Base-by-base conservation (phyloP, 2,888 invertebrate species). In the Rotaria macrura region DNA sequence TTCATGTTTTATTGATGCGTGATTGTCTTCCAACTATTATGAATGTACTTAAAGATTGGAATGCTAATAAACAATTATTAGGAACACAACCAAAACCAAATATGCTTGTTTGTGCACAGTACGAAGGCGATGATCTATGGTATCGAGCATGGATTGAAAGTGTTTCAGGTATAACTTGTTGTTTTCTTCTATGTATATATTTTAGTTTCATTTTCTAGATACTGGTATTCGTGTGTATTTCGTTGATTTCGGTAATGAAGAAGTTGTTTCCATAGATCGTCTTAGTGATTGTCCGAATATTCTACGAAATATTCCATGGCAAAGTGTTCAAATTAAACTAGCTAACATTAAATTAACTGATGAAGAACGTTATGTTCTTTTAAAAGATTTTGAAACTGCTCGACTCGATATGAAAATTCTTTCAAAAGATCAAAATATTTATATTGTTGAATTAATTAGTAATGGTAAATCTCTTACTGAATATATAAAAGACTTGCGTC, bases 171-270 rank as follows among this genome's bases (percentile, higher is more conserved):
- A 79, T n/a, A 20, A 20, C 38, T 20, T 4, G 29, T 65, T 65
- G 65, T 65, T 34, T 65, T 34, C 2, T 29, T 7, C 6, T 29
- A 52, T 52, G 0, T 52, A 10, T n/a, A 10, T 29, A 57, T 65
- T 34, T 29, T 65, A 25, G 6, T 55, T 40, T 7, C 25, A 7
- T 40, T 74, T 17, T 34, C 17, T 40, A 79, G 79, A 43, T 0
- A 79, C 1, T 43, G 43, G 43, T n/a, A 25, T 43, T 43, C 10
- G 3, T 79, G 79, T 40, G n/a, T 79, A 79, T 43, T 79, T 43
- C 43, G 79, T 79, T 25, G 79, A 79, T 43, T 79, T 79, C n/a
- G 79, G 79, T 43, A 79, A 79, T 79, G 79, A 79, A n/a, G 79
- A 79, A 43, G 5, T 12, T 43, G 40, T 79, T 25, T n/a, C 43